A percentile compares a stretch with the other conserved stretches of the same genome.
Conservation (phyloP, 2,113 vertebrate species). For the Centrocercus urophasianus region DNA sequence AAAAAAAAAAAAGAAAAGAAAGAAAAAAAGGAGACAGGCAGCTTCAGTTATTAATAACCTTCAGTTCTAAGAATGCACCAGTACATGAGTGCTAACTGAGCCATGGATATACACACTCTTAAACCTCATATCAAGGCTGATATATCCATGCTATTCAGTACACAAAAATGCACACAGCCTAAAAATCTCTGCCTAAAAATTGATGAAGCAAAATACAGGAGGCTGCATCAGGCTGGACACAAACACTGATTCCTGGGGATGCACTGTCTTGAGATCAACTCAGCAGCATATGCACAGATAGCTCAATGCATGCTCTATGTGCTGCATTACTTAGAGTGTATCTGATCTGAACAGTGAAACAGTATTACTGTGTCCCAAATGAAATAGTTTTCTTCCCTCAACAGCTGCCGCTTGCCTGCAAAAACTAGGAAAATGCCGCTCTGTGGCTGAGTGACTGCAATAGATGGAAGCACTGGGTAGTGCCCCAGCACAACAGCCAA, state of each 20-base stretch:
- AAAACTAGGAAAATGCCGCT: not conserved
- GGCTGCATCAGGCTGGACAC: not conserved
- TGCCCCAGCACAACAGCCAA: accelerated
- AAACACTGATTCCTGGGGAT: accelerated
- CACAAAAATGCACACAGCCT: accelerated
- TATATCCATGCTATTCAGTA: not conserved
- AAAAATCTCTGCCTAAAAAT: not conserved
- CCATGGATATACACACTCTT: not conserved
- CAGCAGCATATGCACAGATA: not conserved
- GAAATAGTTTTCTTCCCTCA: not conserved
- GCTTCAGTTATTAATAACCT: not conserved
- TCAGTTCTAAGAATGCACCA: not conserved
- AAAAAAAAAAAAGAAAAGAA: not conserved
- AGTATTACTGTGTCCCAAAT: not conserved
- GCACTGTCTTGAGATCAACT: accelerated
- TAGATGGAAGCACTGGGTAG: accelerated
- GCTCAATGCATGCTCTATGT: not conserved
- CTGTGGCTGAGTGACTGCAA: not conserved
- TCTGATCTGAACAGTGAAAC: not conserved
- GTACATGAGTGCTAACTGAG: not conserved
- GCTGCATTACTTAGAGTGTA: not conserved
- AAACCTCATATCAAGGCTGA: not conserved
- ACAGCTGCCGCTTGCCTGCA: not conserved
- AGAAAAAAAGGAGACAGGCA: not conserved
- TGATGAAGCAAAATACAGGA: not conserved